Evolutionary conservation across 2,888 invertebrate species (phyloP).

Genomic region (Spodoptera picta): DNA sequence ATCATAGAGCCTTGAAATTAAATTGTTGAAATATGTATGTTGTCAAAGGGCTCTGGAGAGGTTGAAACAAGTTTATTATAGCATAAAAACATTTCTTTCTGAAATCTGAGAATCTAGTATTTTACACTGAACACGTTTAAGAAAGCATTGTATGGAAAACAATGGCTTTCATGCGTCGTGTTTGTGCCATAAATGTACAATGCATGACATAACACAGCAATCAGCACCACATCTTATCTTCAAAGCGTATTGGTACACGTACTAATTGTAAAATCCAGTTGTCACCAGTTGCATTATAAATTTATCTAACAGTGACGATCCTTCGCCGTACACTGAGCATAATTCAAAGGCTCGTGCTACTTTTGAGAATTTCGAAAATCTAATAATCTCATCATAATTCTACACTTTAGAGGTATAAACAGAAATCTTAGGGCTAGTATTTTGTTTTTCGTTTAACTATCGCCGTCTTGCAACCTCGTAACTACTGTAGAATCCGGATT

Average conservation of each 20-base stretch:
- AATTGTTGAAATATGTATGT: conserved; percentile 1
- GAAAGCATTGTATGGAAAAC: conserved; percentile 4
- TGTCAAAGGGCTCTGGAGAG: conserved; percentile 13
- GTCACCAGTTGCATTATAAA: too few relatives aligned
- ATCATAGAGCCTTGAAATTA: conserved; percentile 14
- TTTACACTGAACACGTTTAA: not conserved
- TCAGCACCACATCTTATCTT: too few relatives aligned
- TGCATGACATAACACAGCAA: too few relatives aligned
- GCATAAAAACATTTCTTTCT: not conserved
- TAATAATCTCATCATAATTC: too few relatives aligned
- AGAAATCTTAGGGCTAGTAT: conserved; percentile 4
- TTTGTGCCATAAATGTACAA: too few relatives aligned
- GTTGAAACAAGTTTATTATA: conserved; percentile 11
- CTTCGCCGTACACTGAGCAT: too few relatives aligned
- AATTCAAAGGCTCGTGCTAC: too few relatives aligned
- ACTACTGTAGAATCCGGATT: conserved; percentile 2
- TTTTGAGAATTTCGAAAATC: too few relatives aligned
- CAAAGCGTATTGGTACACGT: too few relatives aligned
- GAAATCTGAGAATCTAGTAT: conserved; percentile 8
- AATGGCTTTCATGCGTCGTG: too few relatives aligned
- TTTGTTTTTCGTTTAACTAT: conserved; percentile 12
- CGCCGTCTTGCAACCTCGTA: not conserved
- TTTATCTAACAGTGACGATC: too few relatives aligned
- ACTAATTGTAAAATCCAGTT: too few relatives aligned
- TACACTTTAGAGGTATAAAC: conserved; percentile 22